Conservation (phyloP, 2,113 vertebrate species). For the Malaclemys terrapin region DNA sequence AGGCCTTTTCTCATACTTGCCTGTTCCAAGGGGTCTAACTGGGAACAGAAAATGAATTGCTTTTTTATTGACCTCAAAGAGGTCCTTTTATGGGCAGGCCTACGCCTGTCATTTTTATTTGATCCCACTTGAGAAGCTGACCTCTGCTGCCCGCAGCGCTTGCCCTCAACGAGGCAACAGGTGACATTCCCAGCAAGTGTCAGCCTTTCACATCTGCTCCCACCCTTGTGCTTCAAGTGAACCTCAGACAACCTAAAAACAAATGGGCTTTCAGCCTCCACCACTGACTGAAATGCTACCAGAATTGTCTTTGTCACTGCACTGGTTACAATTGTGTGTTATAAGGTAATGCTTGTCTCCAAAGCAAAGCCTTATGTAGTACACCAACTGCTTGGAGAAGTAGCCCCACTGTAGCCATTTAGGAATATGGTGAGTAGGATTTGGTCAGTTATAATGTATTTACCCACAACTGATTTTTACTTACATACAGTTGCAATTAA, state of each 20-base stretch:
- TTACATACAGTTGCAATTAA: fast-evolving
- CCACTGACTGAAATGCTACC: background rate
- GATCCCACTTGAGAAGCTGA: conserved; percentile 73
- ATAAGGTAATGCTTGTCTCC: background rate
- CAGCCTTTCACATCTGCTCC: conserved; percentile 43
- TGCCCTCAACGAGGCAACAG: conserved; percentile 74
- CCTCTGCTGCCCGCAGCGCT: conserved; percentile 56
- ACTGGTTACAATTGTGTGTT: background rate
- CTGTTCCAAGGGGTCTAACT: conserved; percentile 70
- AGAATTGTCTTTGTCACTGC: background rate
- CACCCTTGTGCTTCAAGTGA: background rate
- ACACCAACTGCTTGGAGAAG: background rate
- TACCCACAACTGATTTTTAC: background rate
- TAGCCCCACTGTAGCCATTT: background rate
- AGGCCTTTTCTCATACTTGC: conserved; percentile 84
- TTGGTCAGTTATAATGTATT: fast-evolving
- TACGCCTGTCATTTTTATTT: conserved; percentile 71
- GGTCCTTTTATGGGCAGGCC: conserved; percentile 82
- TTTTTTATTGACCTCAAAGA: conserved; percentile 80
- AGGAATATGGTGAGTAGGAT: background rate
- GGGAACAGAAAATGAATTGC: conserved; percentile 76
- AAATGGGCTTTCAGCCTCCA: conserved; percentile 48
- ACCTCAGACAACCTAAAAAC: conserved; percentile 25
- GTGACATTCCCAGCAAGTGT: conserved; percentile 76
- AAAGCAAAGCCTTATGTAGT: background rate